Percentiles rank a stretch among this genome's conserved stretches.
Conservation (phyloP, 2,888 invertebrate species). For the Meganola albula region DNA sequence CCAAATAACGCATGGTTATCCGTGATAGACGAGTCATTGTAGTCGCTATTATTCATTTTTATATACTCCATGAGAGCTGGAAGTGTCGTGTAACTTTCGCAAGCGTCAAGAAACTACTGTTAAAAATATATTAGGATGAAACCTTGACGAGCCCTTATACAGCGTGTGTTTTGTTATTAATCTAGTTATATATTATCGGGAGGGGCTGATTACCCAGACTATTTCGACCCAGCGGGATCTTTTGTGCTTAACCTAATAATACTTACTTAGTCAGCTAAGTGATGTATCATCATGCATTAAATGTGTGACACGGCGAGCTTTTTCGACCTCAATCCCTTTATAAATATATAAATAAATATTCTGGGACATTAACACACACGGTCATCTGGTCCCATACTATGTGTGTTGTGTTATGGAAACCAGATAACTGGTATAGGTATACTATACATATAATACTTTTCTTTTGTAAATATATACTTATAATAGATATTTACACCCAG, state of each 20-base stretch:
- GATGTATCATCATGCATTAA: no score
- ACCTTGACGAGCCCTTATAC: constrained; percentile 31
- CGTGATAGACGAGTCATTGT: constrained; percentile 6
- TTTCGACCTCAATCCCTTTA: no score
- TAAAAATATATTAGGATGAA: constrained; percentile 24
- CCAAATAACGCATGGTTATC: constrained; percentile 47
- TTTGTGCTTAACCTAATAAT: not conserved
- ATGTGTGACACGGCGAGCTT: no score
- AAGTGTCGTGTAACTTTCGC: constrained; percentile 27
- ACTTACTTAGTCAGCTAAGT: no score
- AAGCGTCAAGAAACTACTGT: constrained; percentile 37
- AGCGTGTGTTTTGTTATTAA: constrained; percentile 24
- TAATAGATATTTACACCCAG: no score
- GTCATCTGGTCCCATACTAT: no score
- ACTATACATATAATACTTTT: no score
- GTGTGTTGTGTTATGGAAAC: no score
- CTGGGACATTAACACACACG: no score
- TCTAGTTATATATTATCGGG: not conserved
- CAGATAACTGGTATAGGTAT: no score
- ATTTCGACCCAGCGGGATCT: not conserved
- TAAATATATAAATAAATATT: no score
- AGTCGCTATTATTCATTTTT: not conserved
- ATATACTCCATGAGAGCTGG: not conserved
- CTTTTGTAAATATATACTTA: no score
- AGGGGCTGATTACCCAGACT: not conserved